These are phyloP conservation scores for Notarius quadriscutis DNA, from an alignment of 2,113 vertebrate genomes.

Conservation along the genomic window DNA sequence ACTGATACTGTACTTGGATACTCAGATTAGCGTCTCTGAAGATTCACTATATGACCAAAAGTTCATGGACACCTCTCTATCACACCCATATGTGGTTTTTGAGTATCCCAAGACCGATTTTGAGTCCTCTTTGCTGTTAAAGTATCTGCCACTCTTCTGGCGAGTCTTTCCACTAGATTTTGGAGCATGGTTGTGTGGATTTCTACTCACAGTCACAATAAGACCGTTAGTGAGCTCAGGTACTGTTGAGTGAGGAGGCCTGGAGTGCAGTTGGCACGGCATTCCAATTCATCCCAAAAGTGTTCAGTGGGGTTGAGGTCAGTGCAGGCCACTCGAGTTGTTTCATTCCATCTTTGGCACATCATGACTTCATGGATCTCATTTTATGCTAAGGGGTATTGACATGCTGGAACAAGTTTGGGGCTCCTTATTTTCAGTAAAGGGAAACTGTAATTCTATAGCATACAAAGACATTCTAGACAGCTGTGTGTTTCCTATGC, in stretches of 20 bases:
- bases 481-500: neutral
- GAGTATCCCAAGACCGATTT: neutral
- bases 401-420: neutral
- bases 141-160: neutral
- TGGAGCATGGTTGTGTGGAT: neutral
- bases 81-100: neutral
- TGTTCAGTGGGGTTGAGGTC: neutral
- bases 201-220: neutral
- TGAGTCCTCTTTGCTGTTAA: neutral
- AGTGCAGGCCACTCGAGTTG: neutral
- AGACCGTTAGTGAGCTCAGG: neutral
- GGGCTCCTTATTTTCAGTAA: too few species aligned
- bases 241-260: neutral
- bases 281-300: neutral
- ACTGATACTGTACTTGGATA: neutral
- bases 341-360: neutral
- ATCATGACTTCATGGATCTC: neutral
- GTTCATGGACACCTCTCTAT: neutral
- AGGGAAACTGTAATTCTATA: too few species aligned
- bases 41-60: neutral
- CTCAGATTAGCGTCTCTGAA: neutral
- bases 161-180: neutral
- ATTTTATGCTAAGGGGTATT: neutral
- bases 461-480: too few species aligned
- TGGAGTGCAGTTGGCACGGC: too few species aligned